A percentile compares a stretch with the other conserved stretches of the same genome.
Conservation (phyloP, 2,888 invertebrate genomes). For the Tortrix viridana region DNA sequence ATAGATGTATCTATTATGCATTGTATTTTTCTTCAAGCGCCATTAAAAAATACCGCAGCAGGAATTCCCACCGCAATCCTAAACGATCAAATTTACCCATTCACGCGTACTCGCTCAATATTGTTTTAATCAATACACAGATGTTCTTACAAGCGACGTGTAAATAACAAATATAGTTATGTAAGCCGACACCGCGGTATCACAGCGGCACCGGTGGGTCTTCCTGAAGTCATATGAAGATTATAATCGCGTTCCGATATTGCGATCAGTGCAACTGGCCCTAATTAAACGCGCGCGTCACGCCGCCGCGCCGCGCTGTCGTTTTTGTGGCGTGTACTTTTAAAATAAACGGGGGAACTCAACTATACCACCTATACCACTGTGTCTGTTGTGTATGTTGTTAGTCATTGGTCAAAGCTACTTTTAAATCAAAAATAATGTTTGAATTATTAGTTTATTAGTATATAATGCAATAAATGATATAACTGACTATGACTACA, state of each 20-base stretch:
- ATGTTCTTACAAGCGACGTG: constrained; percentile 43
- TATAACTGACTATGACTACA: too few relatives aligned
- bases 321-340: neutral
- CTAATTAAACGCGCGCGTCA: constrained; percentile 67
- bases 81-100: constrained; percentile 29
- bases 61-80: constrained; percentile 18
- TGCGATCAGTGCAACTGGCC: constrained; percentile 80
- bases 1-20: too few relatives aligned
- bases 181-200: constrained; percentile 75
- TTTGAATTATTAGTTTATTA: too few relatives aligned
- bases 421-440: too few relatives aligned
- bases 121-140: constrained; percentile 46
- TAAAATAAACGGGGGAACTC: too few relatives aligned
- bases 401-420: too few relatives aligned
- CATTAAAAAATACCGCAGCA: too few relatives aligned
- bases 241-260: constrained; percentile 84
- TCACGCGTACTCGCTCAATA: constrained; percentile 38
- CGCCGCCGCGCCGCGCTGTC: neutral
- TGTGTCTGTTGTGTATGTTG: too few relatives aligned
- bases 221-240: constrained; percentile 83
- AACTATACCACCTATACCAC: too few relatives aligned
- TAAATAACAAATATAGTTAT: constrained; percentile 66
- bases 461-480: too few relatives aligned
- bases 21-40: too few relatives aligned
- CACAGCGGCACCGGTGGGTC: constrained; percentile 70